Evolutionary conservation across 2,797 vertebrate species (phyloP), one percentile per base, ranked within the genome.

Genomic region (Cygnus olor): DNA sequence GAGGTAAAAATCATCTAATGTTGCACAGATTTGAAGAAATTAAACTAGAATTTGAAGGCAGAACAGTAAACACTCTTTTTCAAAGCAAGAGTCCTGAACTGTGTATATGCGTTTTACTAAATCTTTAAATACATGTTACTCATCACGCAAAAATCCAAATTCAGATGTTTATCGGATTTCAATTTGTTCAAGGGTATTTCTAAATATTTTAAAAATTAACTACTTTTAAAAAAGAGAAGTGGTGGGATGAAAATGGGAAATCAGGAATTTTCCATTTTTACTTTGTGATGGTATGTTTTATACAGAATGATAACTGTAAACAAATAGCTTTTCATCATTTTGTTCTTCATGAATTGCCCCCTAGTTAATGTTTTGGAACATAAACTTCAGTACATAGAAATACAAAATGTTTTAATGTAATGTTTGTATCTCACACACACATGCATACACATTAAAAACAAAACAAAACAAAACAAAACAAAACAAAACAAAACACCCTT

Each of bases 221-320:
- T 58, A 4, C 4, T 87, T 86, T 82, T 51, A 54, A 18, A 71
- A 82, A 82, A 38, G 1, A 77, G 4, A 83, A 64, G 56, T 56
- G 10, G 17, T 74, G 76, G 32, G 36, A 68, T 71, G 47, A 88
- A 95, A 90, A 91, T 68, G 49, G 36, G 44, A 88, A 93, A 86
- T 68, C 0, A 0, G 36, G 57, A 87, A 21, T 88, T 92, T 94
- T 95, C 84, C 90, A 92, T 94, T 92, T 92, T 92, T 90, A 68
- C 32, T 63, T 79, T 92, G 72, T 90, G 32, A 53, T 70, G 9
- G 40, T 83, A 20, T 78, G 9, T 69, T 85, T 93, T 80, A 61
- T 80, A 45, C 8, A 68, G 40, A 57, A 57, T 44, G 20, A 20
- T 54, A 78, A 71, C 25, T 83, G 34, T 85, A 80, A 92, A 83